These are phyloP conservation scores for Eretmocerus hayati DNA, from an alignment of 2,888 invertebrate species.

Conservation along the genomic window DNA sequence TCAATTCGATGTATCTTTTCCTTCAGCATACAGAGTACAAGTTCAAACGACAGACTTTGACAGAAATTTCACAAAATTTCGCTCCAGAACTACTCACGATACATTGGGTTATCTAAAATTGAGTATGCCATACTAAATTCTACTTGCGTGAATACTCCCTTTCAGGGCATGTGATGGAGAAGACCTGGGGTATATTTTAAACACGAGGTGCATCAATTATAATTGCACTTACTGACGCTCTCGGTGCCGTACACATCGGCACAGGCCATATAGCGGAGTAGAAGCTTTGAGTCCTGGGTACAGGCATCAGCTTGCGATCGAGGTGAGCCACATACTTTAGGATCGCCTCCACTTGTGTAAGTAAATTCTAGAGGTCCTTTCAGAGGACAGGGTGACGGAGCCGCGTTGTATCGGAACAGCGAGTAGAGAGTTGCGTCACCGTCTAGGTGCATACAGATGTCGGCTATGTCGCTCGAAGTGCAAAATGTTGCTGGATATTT, in stretches of 20 bases:
- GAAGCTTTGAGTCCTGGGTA: slow-evolving; percentile 71
- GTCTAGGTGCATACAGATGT: slow-evolving; percentile 61
- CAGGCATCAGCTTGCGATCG: slow-evolving; percentile 75
- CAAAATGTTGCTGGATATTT: slow-evolving; percentile 27
- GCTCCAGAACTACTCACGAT: no score
- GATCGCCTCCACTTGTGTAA: slow-evolving; percentile 66
- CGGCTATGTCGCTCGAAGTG: slow-evolving; percentile 37
- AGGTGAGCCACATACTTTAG: slow-evolving; percentile 63
- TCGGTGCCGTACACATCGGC: slow-evolving; percentile 71
- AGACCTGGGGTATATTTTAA: no score
- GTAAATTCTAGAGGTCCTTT: slow-evolving; percentile 74
- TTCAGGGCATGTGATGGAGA: no score
- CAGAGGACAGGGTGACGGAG: slow-evolving; percentile 73
- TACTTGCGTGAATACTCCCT: no score
- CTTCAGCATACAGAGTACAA: no score
- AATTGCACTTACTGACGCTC: slow-evolving; percentile 62
- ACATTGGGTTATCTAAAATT: no score
- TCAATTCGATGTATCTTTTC: no score
- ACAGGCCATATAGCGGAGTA: slow-evolving; percentile 77
- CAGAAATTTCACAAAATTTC: no score
- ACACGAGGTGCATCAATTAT: no score
- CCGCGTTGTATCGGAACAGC: slow-evolving; percentile 65
- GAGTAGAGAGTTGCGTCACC: slow-evolving; percentile 69
- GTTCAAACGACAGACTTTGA: no score
- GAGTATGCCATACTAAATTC: no score